Base-by-base conservation (phyloP, 2,113 vertebrate species). In the Passer domesticus region DNA sequence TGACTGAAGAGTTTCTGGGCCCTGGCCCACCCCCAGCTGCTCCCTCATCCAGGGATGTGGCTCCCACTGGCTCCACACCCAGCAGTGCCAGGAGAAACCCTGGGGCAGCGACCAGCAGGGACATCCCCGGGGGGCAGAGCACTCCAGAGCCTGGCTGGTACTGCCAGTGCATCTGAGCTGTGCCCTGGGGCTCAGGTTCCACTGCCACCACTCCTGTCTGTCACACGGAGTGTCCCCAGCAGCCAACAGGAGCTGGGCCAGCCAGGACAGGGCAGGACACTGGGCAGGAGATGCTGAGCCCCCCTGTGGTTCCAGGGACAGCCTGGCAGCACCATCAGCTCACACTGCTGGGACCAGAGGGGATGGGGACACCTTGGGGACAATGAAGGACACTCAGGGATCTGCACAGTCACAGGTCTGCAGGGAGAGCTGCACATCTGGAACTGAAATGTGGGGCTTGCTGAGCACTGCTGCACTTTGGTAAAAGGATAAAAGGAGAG, bases 1-100 rank as follows among this genome's bases (percentile, higher is more conserved):
- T 92, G 92, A 94, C 50, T 95, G 11, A 83, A 90, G 92, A 92
- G 88, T 89, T 97, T 95, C 96, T 35, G 19, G 94, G 95, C 94
- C 83, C 90, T 22, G 11, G 7, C 90, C 92, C 95, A 86, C 88
- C 90, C 92, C 95, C 95, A 95, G 96, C 92, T 96, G 94, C 91
- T 96, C 83, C 1, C 28, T 92, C 5, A 0, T 78, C 33, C 4
- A 70, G 83, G 13, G 80, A 77, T 95, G 96, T 77, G 94, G 90
- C 90, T 96, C 35, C 52, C 85, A 62, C 82, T 31, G 23, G 80
- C 66, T 20, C 56, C 77, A 59, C 89, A 13, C 13, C 3, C 47
- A 31, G 92, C 95, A 35, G 85, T 8, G 83, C 49, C 94, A 69
- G 76, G 2, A 62, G 23, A 23, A 60, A 43, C 23, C 10, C 30